These are phyloP conservation scores for Diarsia rubi DNA, from an alignment of 2,888 invertebrate genomes.

Conservation along the genomic window DNA sequence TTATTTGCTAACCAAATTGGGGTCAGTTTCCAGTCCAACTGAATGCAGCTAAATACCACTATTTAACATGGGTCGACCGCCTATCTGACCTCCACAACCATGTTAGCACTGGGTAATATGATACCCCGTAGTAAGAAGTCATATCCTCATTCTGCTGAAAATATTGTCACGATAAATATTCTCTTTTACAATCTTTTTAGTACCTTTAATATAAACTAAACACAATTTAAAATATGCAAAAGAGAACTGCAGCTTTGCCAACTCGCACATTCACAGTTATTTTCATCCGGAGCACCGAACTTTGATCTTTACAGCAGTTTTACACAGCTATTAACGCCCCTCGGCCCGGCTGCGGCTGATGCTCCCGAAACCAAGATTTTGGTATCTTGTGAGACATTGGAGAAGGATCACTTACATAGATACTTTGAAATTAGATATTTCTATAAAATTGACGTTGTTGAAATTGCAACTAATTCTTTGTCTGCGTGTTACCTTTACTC, in stretches of 20 bases:
- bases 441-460: not conserved
- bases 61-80: too few relatives aligned
- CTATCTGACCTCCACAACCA: too few relatives aligned
- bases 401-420: constrained; percentile 11
- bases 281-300: constrained; percentile 58
- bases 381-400: not conserved
- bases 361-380: constrained; percentile 2
- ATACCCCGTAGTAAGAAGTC: too few relatives aligned
- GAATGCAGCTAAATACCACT: too few relatives aligned
- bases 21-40: too few relatives aligned
- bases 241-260: constrained; percentile 29
- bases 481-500: not conserved
- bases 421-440: not conserved
- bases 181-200: constrained; percentile 15
- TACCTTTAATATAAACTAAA: constrained; percentile 16
- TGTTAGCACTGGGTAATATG: too few relatives aligned
- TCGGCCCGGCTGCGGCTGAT: not conserved
- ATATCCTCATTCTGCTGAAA: not conserved
- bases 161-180: not conserved
- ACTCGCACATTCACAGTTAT: constrained; percentile 28
- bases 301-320: constrained; percentile 59
- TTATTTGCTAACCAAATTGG: too few relatives aligned
- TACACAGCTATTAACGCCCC: constrained; percentile 40
- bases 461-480: not conserved
- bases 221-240: constrained; percentile 26